phyloP scores from a whole-genome alignment of 2,888 invertebrate species.

The Colletes collaris region DNA sequence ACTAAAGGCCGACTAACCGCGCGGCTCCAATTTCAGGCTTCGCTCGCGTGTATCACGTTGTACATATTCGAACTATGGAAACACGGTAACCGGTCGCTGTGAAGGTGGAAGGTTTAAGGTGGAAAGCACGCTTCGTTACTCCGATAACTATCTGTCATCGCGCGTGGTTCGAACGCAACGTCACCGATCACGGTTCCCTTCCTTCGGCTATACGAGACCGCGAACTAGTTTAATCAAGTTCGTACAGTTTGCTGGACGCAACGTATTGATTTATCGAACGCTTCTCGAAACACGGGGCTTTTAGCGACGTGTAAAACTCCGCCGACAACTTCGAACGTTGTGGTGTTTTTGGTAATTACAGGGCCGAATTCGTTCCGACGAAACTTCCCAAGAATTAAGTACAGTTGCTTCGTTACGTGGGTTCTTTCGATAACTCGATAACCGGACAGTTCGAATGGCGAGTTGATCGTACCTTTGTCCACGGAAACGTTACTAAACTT shows the following conservation, averaged over 20 bases:
- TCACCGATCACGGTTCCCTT: constrained; percentile 49
- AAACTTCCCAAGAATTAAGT: too few relatives aligned
- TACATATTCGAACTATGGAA: constrained; percentile 18
- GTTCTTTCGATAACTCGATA: too few relatives aligned
- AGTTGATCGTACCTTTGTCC: too few relatives aligned
- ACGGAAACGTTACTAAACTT: too few relatives aligned
- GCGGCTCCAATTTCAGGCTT: constrained; percentile 48
- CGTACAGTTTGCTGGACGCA: constrained; percentile 6
- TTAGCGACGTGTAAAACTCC: neutral
- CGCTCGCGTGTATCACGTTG: neutral
- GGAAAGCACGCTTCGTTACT: constrained; percentile 58
- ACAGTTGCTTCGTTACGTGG: too few relatives aligned
- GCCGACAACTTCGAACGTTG: neutral
- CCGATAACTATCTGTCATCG: constrained; percentile 67
- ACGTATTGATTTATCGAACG: constrained; percentile 42
- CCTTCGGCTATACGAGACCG: constrained; percentile 23
- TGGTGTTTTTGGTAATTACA: neutral
- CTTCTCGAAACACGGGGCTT: neutral
- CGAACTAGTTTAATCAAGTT: constrained; percentile 47
- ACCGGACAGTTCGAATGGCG: too few relatives aligned
- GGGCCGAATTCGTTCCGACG: too few relatives aligned
- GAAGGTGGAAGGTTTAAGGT: constrained; percentile 37
- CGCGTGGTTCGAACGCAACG: constrained; percentile 27
- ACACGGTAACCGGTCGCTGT: neutral
- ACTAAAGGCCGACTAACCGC: constrained; percentile 19